Percentiles rank a stretch among this genome's conserved stretches.
Evolutionary conservation across 2,888 invertebrate species (phyloP).

Genomic region (Aphidius colemani): DNA sequence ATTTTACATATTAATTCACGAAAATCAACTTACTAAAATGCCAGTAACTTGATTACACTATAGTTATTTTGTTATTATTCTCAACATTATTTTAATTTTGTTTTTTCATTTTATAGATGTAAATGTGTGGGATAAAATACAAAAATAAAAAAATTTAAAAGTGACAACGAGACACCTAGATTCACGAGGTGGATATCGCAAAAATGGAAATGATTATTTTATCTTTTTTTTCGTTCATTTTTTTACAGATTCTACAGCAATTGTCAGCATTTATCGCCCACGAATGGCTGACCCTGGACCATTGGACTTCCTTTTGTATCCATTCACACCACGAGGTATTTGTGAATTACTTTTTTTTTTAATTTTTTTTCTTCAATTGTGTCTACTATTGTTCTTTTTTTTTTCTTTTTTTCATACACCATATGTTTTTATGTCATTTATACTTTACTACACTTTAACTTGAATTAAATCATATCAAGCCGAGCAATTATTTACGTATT

Average conservation of each 20-base stretch:
- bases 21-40: background rate
- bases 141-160: background rate
- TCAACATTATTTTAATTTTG: too few species aligned
- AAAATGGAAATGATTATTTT: background rate
- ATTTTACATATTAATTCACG: background rate
- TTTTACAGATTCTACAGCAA: background rate
- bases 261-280: conserved; percentile 43
- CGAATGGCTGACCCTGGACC: conserved; percentile 32
- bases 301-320: conserved; percentile 18
- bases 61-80: too few species aligned
- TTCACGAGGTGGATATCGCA: background rate
- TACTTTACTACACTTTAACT: conserved; percentile 14
- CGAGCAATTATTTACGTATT: conserved; percentile 55
- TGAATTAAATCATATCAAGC: conserved; percentile 53
- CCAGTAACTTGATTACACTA: too few species aligned
- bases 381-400: conserved; percentile 7
- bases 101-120: too few species aligned
- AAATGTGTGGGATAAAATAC: too few species aligned
- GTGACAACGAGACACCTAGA: background rate
- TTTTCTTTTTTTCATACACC: conserved; percentile 17
- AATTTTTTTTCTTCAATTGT: conserved; percentile 11
- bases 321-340: background rate
- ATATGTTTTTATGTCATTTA: conserved; percentile 19
- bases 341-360: conserved; percentile 15
- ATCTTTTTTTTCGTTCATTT: background rate